Percentiles rank a stretch among this genome's conserved stretches.
Evolutionary conservation across 2,113 vertebrate species (phyloP).

Genomic region (Heliornis fulica): DNA sequence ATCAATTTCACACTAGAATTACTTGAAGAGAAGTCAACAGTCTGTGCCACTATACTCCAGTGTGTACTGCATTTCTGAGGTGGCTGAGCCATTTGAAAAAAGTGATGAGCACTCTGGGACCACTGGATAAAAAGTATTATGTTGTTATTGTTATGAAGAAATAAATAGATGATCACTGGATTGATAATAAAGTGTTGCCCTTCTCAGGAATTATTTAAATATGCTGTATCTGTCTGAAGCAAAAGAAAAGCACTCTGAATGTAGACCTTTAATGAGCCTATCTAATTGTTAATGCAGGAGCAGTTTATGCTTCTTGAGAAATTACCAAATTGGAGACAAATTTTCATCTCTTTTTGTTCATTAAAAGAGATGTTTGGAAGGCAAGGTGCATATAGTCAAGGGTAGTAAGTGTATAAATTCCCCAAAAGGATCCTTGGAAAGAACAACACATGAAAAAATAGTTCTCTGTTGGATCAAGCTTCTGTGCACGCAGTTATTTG

Average conservation of each 20-base stretch:
- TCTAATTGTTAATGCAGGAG: background rate
- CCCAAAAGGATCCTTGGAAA: background rate
- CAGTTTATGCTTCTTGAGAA: background rate
- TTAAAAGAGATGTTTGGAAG: conserved; percentile 40
- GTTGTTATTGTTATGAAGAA: background rate
- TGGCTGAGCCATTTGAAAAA: background rate
- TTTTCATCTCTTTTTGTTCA: background rate
- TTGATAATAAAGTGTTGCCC: background rate
- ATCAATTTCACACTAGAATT: background rate
- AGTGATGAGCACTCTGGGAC: background rate
- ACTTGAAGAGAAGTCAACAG: background rate
- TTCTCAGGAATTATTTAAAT: background rate
- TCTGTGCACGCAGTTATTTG: conserved; percentile 23
- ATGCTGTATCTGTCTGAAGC: background rate
- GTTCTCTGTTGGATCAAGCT: background rate
- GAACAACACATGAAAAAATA: background rate
- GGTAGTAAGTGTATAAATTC: background rate
- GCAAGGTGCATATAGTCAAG: background rate
- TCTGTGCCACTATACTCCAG: background rate
- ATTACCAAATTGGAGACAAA: background rate
- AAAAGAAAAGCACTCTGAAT: background rate
- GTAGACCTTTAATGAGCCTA: background rate
- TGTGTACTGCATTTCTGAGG: background rate
- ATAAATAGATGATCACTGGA: background rate
- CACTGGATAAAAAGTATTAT: background rate